Evolutionary conservation across 2,888 invertebrate genomes (phyloP), one percentile per base, ranked within the genome.

Genomic region (Tetragnatha montana): DNA sequence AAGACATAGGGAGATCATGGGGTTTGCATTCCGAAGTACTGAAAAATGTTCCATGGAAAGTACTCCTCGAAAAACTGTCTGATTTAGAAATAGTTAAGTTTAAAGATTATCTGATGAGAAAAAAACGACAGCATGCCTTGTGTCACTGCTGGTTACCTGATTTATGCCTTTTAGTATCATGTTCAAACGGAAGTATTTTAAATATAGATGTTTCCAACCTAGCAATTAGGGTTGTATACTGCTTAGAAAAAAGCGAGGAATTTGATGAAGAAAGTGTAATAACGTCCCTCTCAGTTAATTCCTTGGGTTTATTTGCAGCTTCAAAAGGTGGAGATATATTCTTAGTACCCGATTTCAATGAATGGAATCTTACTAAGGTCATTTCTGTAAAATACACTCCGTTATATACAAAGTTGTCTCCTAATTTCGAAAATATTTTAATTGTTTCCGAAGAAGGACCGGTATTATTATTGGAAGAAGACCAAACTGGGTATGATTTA

Each of bases 11-110:
- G 6, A 73, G 78, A 14, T 21, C 78, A 0, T 89, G 89, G 85
- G 81, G 89, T n/a, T 60, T 85, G 12, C 89, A 89, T 73, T 75
- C 85, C 2, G 84, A 89, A 22, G 6, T 75, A 8, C 17, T 89
- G 8, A 35, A 85, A 6, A 80, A 71, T 7, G 6, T 89, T 4
- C 85, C 89, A 0, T 60, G 81, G 19, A 60, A 21, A 0, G 19
- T 47, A 0, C 21, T 81, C 71, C 81, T 76, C 49, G 19, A 35
- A 21, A n/a, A 85, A 10, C 51, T 89, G 81, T 49, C 81, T 8
- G 76, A 85, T 8, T 8, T 21, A n/a, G 85, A 89, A 68, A 14
- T 81, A 60, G 73, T 89, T 0, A 21, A 51, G 8, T 89, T 89
- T 22, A 81, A 71, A 14, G 89, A 89, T 76, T 81, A 71, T n/a